Conservation (phyloP, 2,888 invertebrate genomes). For the Rhagonycha lutea region DNA sequence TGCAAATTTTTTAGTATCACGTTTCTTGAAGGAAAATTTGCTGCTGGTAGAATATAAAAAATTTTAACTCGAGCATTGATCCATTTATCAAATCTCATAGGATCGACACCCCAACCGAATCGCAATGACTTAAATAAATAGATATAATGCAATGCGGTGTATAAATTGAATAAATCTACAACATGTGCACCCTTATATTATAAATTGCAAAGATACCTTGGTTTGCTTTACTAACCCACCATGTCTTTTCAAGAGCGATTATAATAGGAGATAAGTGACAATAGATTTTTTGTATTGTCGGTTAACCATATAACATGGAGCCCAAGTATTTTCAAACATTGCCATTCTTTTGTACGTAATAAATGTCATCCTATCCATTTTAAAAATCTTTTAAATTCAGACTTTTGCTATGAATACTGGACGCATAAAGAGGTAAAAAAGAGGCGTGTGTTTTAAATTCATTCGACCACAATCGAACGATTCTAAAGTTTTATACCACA, state of each 20-base stretch:
- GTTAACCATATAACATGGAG: conserved; percentile 44
- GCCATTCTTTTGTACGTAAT: conserved; percentile 45
- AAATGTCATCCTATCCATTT: conserved; percentile 46
- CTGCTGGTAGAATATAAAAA: not conserved
- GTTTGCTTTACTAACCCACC: conserved; percentile 2
- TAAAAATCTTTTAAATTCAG: conserved; percentile 43
- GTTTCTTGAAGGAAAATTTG: not conserved
- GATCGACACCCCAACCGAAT: not conserved
- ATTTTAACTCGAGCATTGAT: not conserved
- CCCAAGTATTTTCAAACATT: conserved; percentile 45
- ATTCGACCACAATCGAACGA: not conserved
- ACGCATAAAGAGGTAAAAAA: conserved; percentile 37
- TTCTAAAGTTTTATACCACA: not conserved
- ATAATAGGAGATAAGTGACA: conserved; percentile 19
- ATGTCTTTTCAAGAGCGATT: conserved; percentile 6
- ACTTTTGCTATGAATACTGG: conserved; percentile 45
- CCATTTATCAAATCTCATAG: not conserved
- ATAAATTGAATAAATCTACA: not conserved
- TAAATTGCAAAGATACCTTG: conserved; percentile 3
- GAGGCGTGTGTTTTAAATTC: not conserved
- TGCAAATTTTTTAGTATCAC: not conserved
- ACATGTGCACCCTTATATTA: not conserved
- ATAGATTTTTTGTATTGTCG: conserved; percentile 38
- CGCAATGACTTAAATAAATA: not conserved
- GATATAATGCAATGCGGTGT: not conserved